These are phyloP conservation scores for Micropterix aruncella DNA, from an alignment of 2,888 invertebrate species.

Conservation along the genomic window DNA sequence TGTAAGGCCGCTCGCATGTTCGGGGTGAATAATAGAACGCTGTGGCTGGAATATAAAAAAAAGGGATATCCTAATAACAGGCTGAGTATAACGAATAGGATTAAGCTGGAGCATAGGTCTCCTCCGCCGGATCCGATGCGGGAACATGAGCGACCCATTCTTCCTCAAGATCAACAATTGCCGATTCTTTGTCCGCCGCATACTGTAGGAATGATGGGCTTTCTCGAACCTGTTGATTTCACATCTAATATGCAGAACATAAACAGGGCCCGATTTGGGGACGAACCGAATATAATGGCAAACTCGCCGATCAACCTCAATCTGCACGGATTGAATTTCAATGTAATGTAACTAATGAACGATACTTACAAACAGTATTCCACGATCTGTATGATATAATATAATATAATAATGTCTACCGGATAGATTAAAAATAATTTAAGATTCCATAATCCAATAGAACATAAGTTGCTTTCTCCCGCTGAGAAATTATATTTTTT, in stretches of 20 bases:
- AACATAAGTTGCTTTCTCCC: no score
- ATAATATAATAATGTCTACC: no score
- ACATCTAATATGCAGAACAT: conserved; percentile 43
- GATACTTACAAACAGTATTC: no score
- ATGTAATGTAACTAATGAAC: conserved; percentile 69
- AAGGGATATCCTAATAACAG: conserved; percentile 71
- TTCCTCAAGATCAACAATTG: conserved; percentile 25
- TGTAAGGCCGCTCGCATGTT: conserved; percentile 75
- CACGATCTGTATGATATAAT: no score
- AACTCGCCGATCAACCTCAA: conserved; percentile 54
- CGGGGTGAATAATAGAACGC: conserved; percentile 72
- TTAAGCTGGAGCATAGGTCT: conserved; percentile 52
- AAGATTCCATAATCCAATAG: no score
- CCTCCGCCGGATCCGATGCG: conserved; percentile 43
- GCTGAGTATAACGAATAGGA: conserved; percentile 62
- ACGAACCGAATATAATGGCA: conserved; percentile 31
- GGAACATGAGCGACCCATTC: conserved; percentile 19
- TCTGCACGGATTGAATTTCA: conserved; percentile 62
- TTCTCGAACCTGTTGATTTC: conserved; percentile 58
- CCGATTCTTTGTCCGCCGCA: conserved; percentile 48
- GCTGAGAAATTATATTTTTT: no score
- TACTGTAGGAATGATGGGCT: conserved; percentile 52
- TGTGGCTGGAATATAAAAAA: conserved; percentile 77
- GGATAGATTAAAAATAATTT: no score
- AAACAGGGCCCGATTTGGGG: conserved; percentile 28